phyloP scores from a whole-genome alignment of 2,888 invertebrate species.

The Caenorhabditis afra region DNA sequence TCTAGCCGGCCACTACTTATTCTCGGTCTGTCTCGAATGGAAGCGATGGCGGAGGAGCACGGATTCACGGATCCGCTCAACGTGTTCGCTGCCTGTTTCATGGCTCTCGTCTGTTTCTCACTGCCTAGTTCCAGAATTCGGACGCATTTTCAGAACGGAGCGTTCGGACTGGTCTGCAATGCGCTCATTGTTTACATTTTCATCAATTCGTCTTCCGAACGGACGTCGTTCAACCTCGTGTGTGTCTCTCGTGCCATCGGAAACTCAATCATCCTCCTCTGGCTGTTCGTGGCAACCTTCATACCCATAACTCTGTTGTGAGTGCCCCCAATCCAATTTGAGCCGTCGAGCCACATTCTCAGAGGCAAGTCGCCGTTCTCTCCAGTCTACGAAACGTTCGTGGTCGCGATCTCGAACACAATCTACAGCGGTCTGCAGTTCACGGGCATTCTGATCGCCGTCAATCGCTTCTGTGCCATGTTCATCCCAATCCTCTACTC shows the following conservation, averaged over 20 bases:
- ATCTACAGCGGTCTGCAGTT: constrained; percentile 19
- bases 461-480: constrained; percentile 42
- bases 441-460: constrained; percentile 29
- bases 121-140: neutral
- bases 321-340: neutral
- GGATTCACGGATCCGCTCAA: constrained; percentile 16
- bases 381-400: constrained; percentile 17
- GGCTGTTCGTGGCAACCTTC: constrained; percentile 27
- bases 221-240: constrained; percentile 40
- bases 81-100: constrained; percentile 4
- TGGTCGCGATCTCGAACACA: constrained; percentile 9
- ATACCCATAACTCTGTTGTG: constrained; percentile 20
- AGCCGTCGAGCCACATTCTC: too few species aligned
- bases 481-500: constrained; percentile 24
- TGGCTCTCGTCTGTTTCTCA: constrained; percentile 12
- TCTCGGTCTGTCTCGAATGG: too few species aligned
- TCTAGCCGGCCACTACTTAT: too few species aligned
- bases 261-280: constrained; percentile 9
- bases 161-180: constrained; percentile 15
- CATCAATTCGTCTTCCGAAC: constrained; percentile 2
- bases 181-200: constrained; percentile 19
- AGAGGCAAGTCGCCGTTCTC: constrained; percentile 31
- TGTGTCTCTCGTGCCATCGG: constrained; percentile 20
- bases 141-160: constrained; percentile 18
- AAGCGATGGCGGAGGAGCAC: too few species aligned